These are phyloP conservation scores for Bradypus variegatus DNA, from an alignment of 2,797 vertebrate species.

Conservation along the genomic window DNA sequence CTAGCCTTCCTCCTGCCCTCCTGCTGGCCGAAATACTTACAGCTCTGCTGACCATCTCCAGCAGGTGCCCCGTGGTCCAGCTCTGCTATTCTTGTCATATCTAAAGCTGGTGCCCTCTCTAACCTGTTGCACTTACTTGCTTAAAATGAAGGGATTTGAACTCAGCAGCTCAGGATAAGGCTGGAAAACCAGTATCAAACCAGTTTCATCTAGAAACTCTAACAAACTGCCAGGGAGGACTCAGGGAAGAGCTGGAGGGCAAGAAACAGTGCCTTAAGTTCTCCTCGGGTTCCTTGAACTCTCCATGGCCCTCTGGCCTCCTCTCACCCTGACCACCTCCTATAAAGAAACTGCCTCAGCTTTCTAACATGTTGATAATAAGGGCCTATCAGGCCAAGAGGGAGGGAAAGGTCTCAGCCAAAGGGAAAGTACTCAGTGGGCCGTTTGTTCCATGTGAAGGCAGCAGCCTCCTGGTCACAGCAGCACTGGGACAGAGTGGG, in stretches of 20 bases:
- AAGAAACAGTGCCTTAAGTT: conserved; percentile 15
- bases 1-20: background rate
- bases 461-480: background rate
- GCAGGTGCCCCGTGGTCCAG: background rate
- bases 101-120: background rate
- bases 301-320: background rate
- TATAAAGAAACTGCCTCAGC: conserved; percentile 26
- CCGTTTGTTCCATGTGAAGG: background rate
- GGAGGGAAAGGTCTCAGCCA: background rate
- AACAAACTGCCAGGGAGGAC: background rate
- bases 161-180: background rate
- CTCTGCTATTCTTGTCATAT: background rate
- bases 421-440: background rate
- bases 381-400: conserved; percentile 1
- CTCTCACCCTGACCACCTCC: background rate
- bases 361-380: conserved; percentile 41
- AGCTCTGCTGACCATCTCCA: background rate
- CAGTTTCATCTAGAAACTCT: background rate
- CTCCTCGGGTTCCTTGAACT: conserved; percentile 21
- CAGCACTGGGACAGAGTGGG: background rate
- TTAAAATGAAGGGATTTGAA: background rate
- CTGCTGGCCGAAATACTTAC: background rate
- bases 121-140: background rate
- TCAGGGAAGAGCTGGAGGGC: background rate
- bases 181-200: background rate